These are phyloP conservation scores for Trachymyrmex cornetzi DNA, from an alignment of 1,140 invertebrate genomes.

Conservation along the genomic window DNA sequence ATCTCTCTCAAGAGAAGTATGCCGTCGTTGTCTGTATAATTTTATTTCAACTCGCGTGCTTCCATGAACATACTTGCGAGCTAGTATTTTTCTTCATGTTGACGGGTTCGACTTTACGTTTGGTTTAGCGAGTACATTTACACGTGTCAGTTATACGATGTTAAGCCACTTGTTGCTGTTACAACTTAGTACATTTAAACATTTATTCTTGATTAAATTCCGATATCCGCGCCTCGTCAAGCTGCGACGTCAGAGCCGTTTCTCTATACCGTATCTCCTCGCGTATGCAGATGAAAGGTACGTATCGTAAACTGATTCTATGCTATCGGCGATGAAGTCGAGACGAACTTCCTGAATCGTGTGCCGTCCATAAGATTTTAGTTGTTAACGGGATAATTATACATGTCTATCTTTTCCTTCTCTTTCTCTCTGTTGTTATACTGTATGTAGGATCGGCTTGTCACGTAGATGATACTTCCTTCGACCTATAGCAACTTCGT, in stretches of 20 bases:
- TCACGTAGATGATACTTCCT: constrained; percentile 67
- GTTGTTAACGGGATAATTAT: constrained; percentile 36
- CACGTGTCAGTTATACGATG: constrained; percentile 35
- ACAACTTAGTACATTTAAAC: constrained; percentile 39
- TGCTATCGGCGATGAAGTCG: constrained; percentile 13
- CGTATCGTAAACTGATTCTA: neutral
- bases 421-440: neutral
- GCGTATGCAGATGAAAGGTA: neutral
- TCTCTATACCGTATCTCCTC: neutral
- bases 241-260: neutral
- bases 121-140: constrained; percentile 28
- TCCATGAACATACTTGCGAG: neutral
- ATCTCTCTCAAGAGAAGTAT: constrained; percentile 13
- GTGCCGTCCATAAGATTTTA: neutral
- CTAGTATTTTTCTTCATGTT: neutral
- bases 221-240: neutral
- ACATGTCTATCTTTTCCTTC: neutral
- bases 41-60: constrained; percentile 39
- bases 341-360: neutral
- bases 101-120: constrained; percentile 40
- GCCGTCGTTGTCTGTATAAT: constrained; percentile 16
- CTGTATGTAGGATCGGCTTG: constrained; percentile 51
- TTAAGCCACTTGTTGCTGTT: constrained; percentile 63
- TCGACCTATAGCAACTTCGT: constrained; percentile 61
- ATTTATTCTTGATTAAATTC: constrained; percentile 58